Conservation (phyloP, 2,113 vertebrate species). For the Scatophagus argus region DNA sequence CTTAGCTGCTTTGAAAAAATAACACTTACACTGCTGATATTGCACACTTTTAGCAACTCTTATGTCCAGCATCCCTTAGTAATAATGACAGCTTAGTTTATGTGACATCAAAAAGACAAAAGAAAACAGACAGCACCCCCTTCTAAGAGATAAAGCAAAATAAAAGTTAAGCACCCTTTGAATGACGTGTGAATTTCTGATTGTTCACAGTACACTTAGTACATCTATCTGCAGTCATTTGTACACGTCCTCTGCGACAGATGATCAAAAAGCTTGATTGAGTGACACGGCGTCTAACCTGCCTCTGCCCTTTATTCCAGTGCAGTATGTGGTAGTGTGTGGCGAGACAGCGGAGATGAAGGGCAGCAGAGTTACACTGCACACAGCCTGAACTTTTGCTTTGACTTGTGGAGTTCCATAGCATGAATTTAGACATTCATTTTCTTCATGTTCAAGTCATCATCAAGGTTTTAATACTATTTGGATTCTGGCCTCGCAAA, state of each 20-base stretch:
- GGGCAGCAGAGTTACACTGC: neutral
- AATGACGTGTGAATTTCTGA: neutral
- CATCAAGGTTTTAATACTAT: neutral
- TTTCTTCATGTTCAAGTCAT: neutral
- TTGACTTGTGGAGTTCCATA: neutral
- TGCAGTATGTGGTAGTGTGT: neutral
- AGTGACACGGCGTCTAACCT: constrained; percentile 9
- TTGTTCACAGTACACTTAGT: constrained; percentile 18
- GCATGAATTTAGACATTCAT: neutral
- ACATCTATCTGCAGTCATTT: neutral
- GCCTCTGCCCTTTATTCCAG: neutral
- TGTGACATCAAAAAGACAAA: neutral
- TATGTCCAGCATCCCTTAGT: constrained; percentile 18
- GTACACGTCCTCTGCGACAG: neutral
- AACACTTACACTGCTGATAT: constrained; percentile 49
- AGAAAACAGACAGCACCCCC: neutral
- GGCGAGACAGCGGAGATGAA: neutral
- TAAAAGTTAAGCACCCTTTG: neutral
- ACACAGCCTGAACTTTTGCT: neutral
- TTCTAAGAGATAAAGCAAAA: constrained; percentile 7
- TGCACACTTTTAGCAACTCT: constrained; percentile 64
- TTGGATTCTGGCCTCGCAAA: neutral
- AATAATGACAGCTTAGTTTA: neutral
- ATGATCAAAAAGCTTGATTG: neutral
- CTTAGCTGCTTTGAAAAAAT: constrained; percentile 26